Evolutionary conservation across 2,888 invertebrate genomes (phyloP), one percentile per base, ranked within the genome.

Genomic region (Cabera pusaria): DNA sequence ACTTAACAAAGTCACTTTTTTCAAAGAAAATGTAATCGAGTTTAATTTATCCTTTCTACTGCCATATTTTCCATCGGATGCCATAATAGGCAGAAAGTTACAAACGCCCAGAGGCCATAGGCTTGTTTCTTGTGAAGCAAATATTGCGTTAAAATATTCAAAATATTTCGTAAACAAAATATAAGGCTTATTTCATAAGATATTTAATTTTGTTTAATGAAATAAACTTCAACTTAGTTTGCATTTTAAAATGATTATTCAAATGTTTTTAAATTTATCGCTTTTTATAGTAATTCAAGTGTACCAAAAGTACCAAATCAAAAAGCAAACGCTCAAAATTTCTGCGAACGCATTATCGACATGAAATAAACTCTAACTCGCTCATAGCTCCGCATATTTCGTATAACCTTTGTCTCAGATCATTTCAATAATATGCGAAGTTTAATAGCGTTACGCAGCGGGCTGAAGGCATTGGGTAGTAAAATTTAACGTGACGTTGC

Each of bases 401-500:
- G 36, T 57, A 63, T 65, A 68, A 68, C 73, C 72, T 74, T 76
- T 76, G 77, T 75, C 72, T 68, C 72, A 62, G 72, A 79, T 76
- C 80, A 82, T 83, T 84, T 81, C 73, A 79, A 80, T 82, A 80
- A 83, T 84, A 81, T 72, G 57, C 75, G 61, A 79, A 83, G 81
- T 82, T 84, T 78, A 79, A 83, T 78, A 67, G 68, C 66, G 33
- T 37, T 23, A 66, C 58, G 48, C 48, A 44, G 17, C 60, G 64
- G 43, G 65, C 76, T 64, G 62, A 60, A 56, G 72, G 76, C 73
- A 55, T 41, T 51, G 36, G 37, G 68, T 69, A 78, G 81, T 84
- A 84, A 84, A 84, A 82, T 83, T 76, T 80, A 73, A 82, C 78
- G 80, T 76, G 78, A 78, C 77, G 69, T 62, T 61, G 52, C 64